These are phyloP conservation scores for Cartodere bifasciata DNA, from an alignment of 2,888 invertebrate species.

Conservation along the genomic window DNA sequence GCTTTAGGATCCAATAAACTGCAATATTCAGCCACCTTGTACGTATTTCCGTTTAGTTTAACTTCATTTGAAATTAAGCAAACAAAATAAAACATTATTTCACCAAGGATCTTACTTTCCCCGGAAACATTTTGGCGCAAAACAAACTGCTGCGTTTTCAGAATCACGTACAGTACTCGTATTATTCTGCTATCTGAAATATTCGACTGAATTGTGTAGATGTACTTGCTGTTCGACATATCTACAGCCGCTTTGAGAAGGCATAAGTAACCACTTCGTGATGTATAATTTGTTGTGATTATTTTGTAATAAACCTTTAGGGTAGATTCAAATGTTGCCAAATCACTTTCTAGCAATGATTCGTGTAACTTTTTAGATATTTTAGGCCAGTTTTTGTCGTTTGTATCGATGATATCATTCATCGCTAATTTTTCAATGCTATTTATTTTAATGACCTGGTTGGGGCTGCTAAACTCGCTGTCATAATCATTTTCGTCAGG, in stretches of 20 bases:
- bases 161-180: constrained; percentile 11
- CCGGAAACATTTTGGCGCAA: constrained; percentile 6
- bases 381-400: constrained; percentile 15
- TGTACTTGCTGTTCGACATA: background rate
- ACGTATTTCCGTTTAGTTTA: too few species aligned
- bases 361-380: constrained; percentile 16
- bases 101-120: too few species aligned
- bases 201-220: background rate
- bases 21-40: too few species aligned
- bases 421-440: too few species aligned
- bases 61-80: too few species aligned
- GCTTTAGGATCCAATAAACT: too few species aligned
- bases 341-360: constrained; percentile 14
- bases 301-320: constrained; percentile 17
- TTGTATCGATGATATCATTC: constrained; percentile 15
- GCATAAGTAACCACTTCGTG: constrained; percentile 16
- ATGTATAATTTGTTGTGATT: constrained; percentile 13
- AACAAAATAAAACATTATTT: too few species aligned
- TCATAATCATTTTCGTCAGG: too few species aligned
- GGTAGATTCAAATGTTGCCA: constrained; percentile 14
- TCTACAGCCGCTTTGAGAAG: constrained; percentile 10
- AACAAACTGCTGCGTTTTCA: constrained; percentile 12
- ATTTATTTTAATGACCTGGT: too few species aligned
- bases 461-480: too few species aligned
- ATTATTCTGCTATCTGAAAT: constrained; percentile 10